A percentile compares a stretch with the other conserved stretches of the same genome.
Conservation (phyloP, 1,140 invertebrate genomes). For the Listronotus oregonensis region DNA sequence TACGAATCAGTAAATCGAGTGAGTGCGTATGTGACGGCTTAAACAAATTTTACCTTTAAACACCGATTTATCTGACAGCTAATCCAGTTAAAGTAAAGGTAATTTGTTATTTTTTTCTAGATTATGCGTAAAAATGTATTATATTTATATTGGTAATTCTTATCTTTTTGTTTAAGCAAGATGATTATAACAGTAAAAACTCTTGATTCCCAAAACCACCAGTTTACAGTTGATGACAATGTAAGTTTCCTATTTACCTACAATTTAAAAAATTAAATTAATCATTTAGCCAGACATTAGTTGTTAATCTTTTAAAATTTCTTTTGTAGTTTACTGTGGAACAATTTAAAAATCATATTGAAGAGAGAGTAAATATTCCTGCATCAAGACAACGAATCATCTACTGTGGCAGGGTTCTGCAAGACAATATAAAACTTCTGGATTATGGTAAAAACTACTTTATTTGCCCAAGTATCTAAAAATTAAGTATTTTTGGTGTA, state of each 20-base stretch:
- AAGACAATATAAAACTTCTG: slow-evolving; percentile 85
- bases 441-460: slow-evolving; percentile 82
- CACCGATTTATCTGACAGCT: no score
- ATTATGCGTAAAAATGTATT: no score
- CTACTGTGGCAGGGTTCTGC: slow-evolving; percentile 88
- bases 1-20: no score
- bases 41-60: no score
- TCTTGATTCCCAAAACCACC: slow-evolving; percentile 88
- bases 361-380: slow-evolving; percentile 74
- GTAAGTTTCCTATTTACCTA: slow-evolving; percentile 66
- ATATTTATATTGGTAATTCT: no score
- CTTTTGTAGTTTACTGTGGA: slow-evolving; percentile 78
- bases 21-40: no score
- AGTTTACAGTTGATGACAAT: slow-evolving; percentile 83
- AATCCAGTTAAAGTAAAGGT: no score
- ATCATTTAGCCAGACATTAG: background rate
- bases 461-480: slow-evolving; percentile 9
- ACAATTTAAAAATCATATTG: slow-evolving; percentile 86
- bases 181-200: slow-evolving; percentile 92
- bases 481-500: slow-evolving; percentile 1
- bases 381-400: slow-evolving; percentile 86
- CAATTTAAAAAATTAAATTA: background rate
- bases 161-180: slow-evolving; percentile 2
- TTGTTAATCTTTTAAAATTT: slow-evolving; percentile 21
- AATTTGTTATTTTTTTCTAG: no score